Base-by-base conservation (phyloP, 2,888 invertebrate species). In the Agonopterix subpropinquella region DNA sequence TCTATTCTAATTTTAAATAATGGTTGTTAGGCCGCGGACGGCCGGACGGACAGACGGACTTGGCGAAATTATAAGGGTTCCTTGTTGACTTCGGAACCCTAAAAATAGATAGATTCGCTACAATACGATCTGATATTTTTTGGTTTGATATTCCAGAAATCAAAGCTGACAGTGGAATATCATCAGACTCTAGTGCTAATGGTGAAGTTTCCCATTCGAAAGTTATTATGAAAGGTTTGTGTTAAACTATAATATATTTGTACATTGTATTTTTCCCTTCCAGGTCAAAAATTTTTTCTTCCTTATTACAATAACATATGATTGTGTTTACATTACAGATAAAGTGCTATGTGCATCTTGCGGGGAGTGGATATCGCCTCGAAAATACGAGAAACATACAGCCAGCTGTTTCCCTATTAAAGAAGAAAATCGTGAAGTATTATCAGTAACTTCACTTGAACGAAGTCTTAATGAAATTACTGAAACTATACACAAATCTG, bases 121-220 rank as follows among this genome's bases (percentile, higher is more conserved):
- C 13, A 13, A 13, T 13, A 13, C 13, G 13, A 13, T 13, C 13
- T 13, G 13, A 13, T 13, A 13, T 13, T 13, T 13, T 13, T 13
- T 13, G 13, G 2, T 39, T 39, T 39, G n/a, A 42, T 42, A 8
- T 42, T 42, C 13, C 58, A 77, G 76, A 62, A 61, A 58, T 36
- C 7, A 68, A 60, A 56, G 47, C 57, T 2, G 70, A 70, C 36
- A 70, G 69, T 50, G 70, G 68, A 9, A 70, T 70, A 57, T 73
- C 71, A 28, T 71, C 73, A 0, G 68, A 73, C 52, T 70, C 69
- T 1, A 69, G 62, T 53, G 63, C 65, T 7, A 64, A 62, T 50
- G 64, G 65, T 39, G 48, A 46, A n/a, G 18, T 49, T 28, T 28
- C 28, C 5, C 28, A 28, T 28, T 28, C 28, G 1, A 28, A 28